phyloP scores from a whole-genome alignment of 2,113 vertebrate species.

The Vicugna pacos region DNA sequence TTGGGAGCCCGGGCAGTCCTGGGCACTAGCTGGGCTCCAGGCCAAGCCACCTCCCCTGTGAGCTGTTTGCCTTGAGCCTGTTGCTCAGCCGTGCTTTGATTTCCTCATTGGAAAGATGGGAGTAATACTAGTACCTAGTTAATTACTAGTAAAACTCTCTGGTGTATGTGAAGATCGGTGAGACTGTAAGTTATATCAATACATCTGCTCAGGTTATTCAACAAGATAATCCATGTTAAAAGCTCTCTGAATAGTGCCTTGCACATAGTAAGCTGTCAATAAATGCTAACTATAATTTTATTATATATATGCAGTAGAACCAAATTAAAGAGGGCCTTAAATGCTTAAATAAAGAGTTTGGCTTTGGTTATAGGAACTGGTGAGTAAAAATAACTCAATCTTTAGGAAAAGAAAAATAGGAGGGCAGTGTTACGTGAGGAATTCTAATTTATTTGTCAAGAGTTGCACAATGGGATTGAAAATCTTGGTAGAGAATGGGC shows the following conservation, averaged over 20 bases:
- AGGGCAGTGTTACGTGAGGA: not conserved
- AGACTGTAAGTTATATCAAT: not conserved
- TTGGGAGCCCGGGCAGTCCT: not conserved
- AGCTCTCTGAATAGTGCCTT: conserved; percentile 7
- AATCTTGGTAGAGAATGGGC: conserved; percentile 36
- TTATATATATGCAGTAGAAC: not conserved
- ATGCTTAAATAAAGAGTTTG: not conserved
- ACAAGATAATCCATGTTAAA: not conserved
- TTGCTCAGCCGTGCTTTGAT: not conserved
- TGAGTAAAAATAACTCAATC: not conserved
- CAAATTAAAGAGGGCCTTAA: not conserved
- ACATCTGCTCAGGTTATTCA: not conserved
- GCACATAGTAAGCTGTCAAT: not conserved
- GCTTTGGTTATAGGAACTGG: not conserved
- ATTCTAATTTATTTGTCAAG: not conserved
- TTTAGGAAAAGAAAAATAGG: not conserved
- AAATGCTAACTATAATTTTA: conserved; percentile 16
- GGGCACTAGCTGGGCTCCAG: not conserved
- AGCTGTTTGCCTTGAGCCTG: not conserved
- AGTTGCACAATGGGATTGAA: not conserved
- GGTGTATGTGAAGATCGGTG: not conserved
- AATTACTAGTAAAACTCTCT: conserved; percentile 17
- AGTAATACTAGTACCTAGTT: not conserved
- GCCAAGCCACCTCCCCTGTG: not conserved
- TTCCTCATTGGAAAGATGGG: not conserved